These are phyloP conservation scores for Adela reaumurella DNA, from an alignment of 2,888 invertebrate genomes.

Conservation along the genomic window DNA sequence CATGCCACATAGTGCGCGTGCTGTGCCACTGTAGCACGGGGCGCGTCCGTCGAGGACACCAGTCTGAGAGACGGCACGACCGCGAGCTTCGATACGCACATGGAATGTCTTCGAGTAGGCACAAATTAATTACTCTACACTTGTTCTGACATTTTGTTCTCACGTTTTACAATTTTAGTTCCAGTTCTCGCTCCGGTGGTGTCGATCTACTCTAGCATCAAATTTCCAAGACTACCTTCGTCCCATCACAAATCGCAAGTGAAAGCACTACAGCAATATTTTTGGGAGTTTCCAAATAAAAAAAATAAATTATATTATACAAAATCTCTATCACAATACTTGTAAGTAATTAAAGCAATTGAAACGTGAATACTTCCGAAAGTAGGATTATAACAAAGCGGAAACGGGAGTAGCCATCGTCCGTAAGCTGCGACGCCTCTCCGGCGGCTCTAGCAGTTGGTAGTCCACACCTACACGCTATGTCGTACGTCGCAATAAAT, in stretches of 20 bases:
- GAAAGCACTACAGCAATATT: conserved; percentile 44
- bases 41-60: neutral
- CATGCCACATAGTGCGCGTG: conserved; percentile 22
- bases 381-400: conserved; percentile 44
- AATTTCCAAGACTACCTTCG: conserved; percentile 39
- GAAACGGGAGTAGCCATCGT: conserved; percentile 21
- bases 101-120: conserved; percentile 37
- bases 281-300: conserved; percentile 48
- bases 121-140: neutral
- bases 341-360: conserved; percentile 58
- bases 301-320: conserved; percentile 58
- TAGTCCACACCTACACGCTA: conserved; percentile 30
- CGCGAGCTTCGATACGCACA: conserved; percentile 16
- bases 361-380: conserved; percentile 54
- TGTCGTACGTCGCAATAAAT: conserved; percentile 27
- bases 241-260: conserved; percentile 38
- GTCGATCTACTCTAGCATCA: conserved; percentile 29
- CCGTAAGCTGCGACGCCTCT: conserved; percentile 7
- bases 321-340: conserved; percentile 59
- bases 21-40: conserved; percentile 24
- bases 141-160: neutral
- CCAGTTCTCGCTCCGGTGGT: neutral
- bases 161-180: neutral
- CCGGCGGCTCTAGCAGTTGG: conserved; percentile 23
- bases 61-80: conserved; percentile 11